Evolutionary conservation across 1,140 invertebrate species (phyloP).

Genomic region (Aradophagus sp.): DNA sequence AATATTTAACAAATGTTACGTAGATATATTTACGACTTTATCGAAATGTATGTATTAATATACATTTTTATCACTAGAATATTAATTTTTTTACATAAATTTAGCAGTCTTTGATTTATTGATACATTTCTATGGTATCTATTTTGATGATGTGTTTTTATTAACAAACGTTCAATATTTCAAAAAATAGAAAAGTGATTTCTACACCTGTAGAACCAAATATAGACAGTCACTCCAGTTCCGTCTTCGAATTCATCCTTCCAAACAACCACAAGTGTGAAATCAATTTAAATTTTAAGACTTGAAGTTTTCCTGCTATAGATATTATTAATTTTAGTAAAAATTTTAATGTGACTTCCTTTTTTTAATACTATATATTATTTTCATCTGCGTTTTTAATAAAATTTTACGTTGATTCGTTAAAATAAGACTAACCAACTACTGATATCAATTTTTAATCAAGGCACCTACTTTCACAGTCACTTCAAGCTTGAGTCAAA

Average conservation of each 20-base stretch:
- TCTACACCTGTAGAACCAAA: slow-evolving; percentile 8
- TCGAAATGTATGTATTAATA: slow-evolving; percentile 23
- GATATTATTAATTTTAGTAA: no score
- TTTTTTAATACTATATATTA: background rate
- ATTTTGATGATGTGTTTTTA: slow-evolving; percentile 6
- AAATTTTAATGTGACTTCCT: slow-evolving; percentile 9
- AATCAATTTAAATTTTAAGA: slow-evolving; percentile 18
- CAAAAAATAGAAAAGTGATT: no score
- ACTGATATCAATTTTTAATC: slow-evolving; percentile 4
- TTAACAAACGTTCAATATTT: no score
- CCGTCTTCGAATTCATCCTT: slow-evolving; percentile 39
- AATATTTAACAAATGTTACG: slow-evolving; percentile 42
- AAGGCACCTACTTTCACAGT: no score
- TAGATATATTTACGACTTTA: slow-evolving; percentile 15
- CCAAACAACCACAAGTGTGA: slow-evolving; percentile 32
- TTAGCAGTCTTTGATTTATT: no score
- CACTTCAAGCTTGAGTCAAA: no score
- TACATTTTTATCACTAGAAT: no score
- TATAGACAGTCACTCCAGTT: slow-evolving; percentile 11
- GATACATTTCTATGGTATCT: background rate
- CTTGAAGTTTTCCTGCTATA: slow-evolving; percentile 4
- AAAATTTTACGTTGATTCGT: no score
- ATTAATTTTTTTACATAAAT: no score
- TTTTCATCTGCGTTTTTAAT: no score
- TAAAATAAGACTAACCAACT: no score